A percentile compares a stretch with the other conserved stretches of the same genome.
Evolutionary conservation across 92 coral and sea anemone genomes (phyloP).

Genomic region (Porites cylindrica): DNA sequence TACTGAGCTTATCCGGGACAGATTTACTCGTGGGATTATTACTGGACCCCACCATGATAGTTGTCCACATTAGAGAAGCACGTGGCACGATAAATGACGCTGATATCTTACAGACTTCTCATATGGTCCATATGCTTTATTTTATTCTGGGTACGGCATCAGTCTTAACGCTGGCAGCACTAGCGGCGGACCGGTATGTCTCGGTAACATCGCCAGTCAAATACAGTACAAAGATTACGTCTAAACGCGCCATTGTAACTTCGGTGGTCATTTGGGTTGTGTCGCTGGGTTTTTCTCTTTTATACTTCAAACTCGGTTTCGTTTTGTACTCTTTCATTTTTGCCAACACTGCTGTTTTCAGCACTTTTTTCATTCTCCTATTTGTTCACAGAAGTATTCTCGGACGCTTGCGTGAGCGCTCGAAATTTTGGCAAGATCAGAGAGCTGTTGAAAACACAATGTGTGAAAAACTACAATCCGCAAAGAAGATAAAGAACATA

Average conservation of each 20-base stretch:
- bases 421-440: slow-evolving; percentile 46
- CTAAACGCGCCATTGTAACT: slow-evolving; percentile 68
- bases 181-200: slow-evolving; percentile 85
- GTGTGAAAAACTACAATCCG: slow-evolving; percentile 10
- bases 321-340: slow-evolving; percentile 82
- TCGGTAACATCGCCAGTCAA: slow-evolving; percentile 78
- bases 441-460: not conserved
- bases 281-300: slow-evolving; percentile 62
- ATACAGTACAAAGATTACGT: slow-evolving; percentile 71
- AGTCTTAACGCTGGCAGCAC: slow-evolving; percentile 78
- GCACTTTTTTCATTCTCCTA: slow-evolving; percentile 79
- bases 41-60: slow-evolving; percentile 81
- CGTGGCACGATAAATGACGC: slow-evolving; percentile 67
- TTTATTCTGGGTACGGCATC: slow-evolving; percentile 88
- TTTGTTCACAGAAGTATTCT: slow-evolving; percentile 82
- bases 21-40: slow-evolving; percentile 83
- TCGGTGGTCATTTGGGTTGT: slow-evolving; percentile 76
- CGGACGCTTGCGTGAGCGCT: slow-evolving; percentile 52
- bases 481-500: slow-evolving; percentile 16
- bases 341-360: slow-evolving; percentile 83
- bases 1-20: slow-evolving; percentile 81
- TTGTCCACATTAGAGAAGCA: slow-evolving; percentile 59
- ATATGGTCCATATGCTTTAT: slow-evolving; percentile 63
- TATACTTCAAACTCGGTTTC: slow-evolving; percentile 83
- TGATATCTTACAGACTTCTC: slow-evolving; percentile 59